Evolutionary conservation across 2,888 invertebrate species (phyloP), one percentile per base, ranked within the genome.

Genomic region (Conus canariensis): DNA sequence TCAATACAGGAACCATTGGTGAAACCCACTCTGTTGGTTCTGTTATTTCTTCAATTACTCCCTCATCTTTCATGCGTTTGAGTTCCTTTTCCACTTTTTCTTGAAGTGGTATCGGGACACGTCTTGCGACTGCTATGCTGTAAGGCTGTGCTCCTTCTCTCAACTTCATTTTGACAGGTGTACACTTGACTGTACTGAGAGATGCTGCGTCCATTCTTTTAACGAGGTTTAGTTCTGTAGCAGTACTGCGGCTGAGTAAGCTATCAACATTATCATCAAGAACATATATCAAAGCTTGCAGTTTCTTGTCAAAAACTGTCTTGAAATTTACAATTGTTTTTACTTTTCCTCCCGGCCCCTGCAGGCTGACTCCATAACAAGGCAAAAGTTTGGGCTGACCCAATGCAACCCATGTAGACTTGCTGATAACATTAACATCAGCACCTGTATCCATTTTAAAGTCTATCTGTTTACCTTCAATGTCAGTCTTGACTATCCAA

Each of bases 11-110:
- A n/a, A 74, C 74, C n/a, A 74, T 74, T 74, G 74, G 74, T 22
- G 74, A 14, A 74, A 91, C 90, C 91, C 93, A 92, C 14, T 90
- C 92, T n/a, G 92, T 91, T 22, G 92, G 92, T 19, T 87, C 89
- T 12, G 91, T 92, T 0, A 92, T 86, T 70, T 88, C 85, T 56
- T 90, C 90, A 83, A 93, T n/a, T 92, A 59, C 92, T 91, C 89
- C 91, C 5, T 88, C 90, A 2, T 88, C 10, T 70, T 92, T 89
- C 90, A 92, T 90, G 10, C 91, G 64, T 22, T 92, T 70, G 16
- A 92, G 89, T 70, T 92, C 92, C 19, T 58, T 64, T 80, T 91
- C 70, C 5, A 91, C 91, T 45, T 90, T 64, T 12, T 70, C 70
- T 30, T 22, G 70, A 6, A 87, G 70, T 7, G 70, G 56, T 12